Evolutionary conservation across 2,888 invertebrate genomes (phyloP).

Genomic region (Germaria angustata): DNA sequence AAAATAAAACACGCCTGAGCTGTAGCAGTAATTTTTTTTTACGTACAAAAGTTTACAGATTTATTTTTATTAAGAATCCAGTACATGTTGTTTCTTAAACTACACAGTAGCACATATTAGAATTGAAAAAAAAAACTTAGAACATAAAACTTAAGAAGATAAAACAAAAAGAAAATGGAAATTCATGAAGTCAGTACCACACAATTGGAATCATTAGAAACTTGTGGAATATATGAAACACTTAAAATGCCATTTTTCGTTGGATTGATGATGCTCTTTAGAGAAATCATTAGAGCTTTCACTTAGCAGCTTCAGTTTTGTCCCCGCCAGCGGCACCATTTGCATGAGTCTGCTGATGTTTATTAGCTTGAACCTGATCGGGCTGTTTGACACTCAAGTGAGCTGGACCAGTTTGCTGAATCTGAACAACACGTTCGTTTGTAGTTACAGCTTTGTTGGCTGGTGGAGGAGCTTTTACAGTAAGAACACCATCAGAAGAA

Average conservation of each 20-base stretch:
- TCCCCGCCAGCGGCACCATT: slow-evolving; percentile 31
- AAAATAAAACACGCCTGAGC: too few species aligned
- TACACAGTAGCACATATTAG: slow-evolving; percentile 4
- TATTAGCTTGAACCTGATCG: slow-evolving; percentile 46
- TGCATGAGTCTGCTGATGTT: slow-evolving; percentile 16
- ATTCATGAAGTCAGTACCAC: too few species aligned
- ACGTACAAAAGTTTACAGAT: not conserved
- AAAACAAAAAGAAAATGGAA: not conserved
- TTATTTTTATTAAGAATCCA: not conserved
- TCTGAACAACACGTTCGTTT: slow-evolving; percentile 81
- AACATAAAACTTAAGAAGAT: not conserved
- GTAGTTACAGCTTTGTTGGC: slow-evolving; percentile 73
- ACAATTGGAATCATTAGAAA: too few species aligned
- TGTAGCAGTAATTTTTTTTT: too few species aligned
- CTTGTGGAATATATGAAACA: not conserved
- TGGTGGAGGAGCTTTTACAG: slow-evolving; percentile 86
- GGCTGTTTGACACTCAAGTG: slow-evolving; percentile 73
- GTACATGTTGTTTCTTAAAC: slow-evolving; percentile 4
- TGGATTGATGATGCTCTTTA: not conserved
- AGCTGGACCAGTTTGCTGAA: slow-evolving; percentile 82
- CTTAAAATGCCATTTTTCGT: not conserved
- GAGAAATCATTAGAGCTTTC: not conserved
- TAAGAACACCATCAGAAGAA: slow-evolving; percentile 87
- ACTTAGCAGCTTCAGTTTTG: slow-evolving; percentile 43
- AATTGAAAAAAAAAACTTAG: not conserved